Conservation (phyloP, 53 echinoderm and acorn worm genomes). For the Astropecten irregularis region DNA sequence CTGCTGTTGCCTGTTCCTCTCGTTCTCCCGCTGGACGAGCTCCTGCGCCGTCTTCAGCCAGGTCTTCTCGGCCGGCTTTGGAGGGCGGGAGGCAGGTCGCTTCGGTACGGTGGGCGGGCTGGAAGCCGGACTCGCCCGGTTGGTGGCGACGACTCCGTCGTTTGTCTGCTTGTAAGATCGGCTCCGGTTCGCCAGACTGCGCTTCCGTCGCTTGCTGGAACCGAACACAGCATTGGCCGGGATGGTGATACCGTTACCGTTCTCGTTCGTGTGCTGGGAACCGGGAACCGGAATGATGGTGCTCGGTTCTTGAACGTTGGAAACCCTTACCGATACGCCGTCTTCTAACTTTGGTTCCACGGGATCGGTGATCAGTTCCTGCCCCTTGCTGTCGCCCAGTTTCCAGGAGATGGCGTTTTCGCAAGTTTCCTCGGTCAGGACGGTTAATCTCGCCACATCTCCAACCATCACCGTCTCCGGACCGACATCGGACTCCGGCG, state of each 20-base stretch:
- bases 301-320: constrained; percentile 23
- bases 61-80: constrained; percentile 25
- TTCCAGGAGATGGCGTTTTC: constrained; percentile 39
- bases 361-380: background rate
- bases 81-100: constrained; percentile 24
- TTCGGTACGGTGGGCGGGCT: constrained; percentile 21
- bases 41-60: constrained; percentile 7
- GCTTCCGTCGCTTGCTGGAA: constrained; percentile 37
- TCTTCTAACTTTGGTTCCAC: background rate
- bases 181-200: constrained; percentile 12
- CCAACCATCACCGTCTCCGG: constrained; percentile 39
- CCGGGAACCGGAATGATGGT: constrained; percentile 14
- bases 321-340: constrained; percentile 6
- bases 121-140: background rate
- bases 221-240: constrained; percentile 33
- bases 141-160: background rate
- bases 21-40: constrained; percentile 12
- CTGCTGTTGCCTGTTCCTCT: constrained; percentile 7
- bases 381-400: background rate
- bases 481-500: constrained; percentile 16
- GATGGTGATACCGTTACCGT: constrained; percentile 6
- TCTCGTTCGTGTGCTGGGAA: background rate
- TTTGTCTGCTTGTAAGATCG: constrained; percentile 21
- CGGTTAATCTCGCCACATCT: constrained; percentile 36
- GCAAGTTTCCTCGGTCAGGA: constrained; percentile 5